phyloP scores from a whole-genome alignment of 2,888 invertebrate species.

The Taenaris catops region DNA sequence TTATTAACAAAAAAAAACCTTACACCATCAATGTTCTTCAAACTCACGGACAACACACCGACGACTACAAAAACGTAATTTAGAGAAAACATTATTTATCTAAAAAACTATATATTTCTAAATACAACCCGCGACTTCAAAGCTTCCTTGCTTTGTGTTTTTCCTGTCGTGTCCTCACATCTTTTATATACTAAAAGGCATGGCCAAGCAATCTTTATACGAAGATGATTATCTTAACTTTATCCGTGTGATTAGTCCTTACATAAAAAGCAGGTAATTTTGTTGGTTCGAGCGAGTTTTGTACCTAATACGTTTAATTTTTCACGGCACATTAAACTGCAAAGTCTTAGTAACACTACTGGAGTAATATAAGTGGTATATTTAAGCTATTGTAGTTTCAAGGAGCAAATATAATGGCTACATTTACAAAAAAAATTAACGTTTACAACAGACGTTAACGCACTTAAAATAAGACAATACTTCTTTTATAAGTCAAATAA shows the following conservation, averaged over 20 bases:
- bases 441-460: too few species aligned
- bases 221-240: slow-evolving; percentile 27
- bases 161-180: slow-evolving; percentile 7
- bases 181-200: slow-evolving; percentile 27
- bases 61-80: slow-evolving; percentile 23
- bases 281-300: slow-evolving; percentile 17
- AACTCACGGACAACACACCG: slow-evolving; percentile 24
- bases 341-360: too few species aligned
- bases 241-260: slow-evolving; percentile 18
- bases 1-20: too few species aligned
- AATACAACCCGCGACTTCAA: slow-evolving; percentile 12
- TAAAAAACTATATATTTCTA: slow-evolving; percentile 1
- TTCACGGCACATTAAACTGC: slow-evolving; percentile 3
- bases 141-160: slow-evolving; percentile 15
- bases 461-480: too few species aligned
- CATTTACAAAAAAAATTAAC: too few species aligned
- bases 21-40: slow-evolving; percentile 5
- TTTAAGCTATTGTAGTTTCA: too few species aligned
- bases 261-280: slow-evolving; percentile 26
- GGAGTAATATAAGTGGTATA: too few species aligned
- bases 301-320: not conserved
- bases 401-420: too few species aligned
- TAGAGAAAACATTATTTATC: slow-evolving; percentile 22
- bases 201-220: slow-evolving; percentile 24
- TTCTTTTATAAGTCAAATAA: too few species aligned